phyloP scores from a whole-genome alignment of 1,140 invertebrate genomes.

The Eubasilissa regina region DNA sequence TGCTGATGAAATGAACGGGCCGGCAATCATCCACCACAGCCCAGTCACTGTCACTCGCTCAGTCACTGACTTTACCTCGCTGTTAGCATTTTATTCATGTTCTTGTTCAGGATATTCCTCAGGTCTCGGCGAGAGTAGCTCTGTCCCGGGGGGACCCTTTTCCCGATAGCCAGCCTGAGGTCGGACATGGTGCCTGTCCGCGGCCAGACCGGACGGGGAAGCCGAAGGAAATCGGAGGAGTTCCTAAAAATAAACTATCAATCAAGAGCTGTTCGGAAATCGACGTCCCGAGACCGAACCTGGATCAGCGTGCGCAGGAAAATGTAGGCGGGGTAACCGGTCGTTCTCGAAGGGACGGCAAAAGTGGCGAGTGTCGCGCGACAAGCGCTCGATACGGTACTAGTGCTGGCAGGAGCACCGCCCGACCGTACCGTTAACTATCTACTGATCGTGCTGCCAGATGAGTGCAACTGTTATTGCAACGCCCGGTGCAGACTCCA shows the following conservation, averaged over 20 bases:
- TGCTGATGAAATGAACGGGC: too few species aligned
- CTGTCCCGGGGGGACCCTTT: conserved; percentile 66
- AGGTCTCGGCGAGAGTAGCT: conserved; percentile 69
- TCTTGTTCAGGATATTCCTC: conserved; percentile 69
- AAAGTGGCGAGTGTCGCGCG: neutral
- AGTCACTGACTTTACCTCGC: conserved; percentile 65
- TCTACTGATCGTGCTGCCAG: conserved; percentile 18
- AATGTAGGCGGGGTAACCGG: neutral
- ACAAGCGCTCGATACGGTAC: neutral
- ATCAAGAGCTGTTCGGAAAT: neutral
- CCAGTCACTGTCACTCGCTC: too few species aligned
- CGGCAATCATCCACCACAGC: too few species aligned
- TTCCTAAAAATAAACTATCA: neutral
- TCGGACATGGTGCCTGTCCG: conserved; percentile 65
- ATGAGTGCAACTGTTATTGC: neutral
- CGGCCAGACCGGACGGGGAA: neutral
- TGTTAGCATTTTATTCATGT: conserved; percentile 71
- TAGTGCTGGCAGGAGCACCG: too few species aligned
- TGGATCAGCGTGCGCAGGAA: too few species aligned
- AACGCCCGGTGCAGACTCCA: too few species aligned
- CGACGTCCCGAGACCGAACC: neutral
- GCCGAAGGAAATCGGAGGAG: neutral
- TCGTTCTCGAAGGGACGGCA: neutral
- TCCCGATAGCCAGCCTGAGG: conserved; percentile 69
- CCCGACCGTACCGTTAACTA: conserved; percentile 1